Conservation (phyloP, 1,140 invertebrate species). For the Drosophila aff. region DNA sequence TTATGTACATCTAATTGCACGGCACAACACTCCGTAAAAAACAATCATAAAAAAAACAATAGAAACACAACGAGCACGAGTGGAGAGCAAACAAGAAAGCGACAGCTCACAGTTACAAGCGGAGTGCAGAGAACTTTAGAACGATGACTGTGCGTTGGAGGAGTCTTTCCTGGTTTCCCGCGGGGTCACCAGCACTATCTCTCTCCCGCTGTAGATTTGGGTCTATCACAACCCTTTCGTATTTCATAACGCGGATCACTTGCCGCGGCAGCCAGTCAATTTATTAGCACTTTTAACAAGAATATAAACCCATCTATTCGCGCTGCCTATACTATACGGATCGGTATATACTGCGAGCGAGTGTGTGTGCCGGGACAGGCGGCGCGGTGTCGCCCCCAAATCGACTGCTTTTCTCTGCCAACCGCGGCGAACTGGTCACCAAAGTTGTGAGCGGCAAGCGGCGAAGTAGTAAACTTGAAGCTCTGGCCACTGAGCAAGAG, state of each 20-base stretch:
- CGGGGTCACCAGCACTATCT: constrained; percentile 25
- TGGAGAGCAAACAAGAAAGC: constrained; percentile 31
- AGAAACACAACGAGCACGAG: constrained; percentile 19
- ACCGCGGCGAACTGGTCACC: constrained; percentile 31
- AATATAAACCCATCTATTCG: constrained; percentile 66
- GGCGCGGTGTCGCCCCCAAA: constrained; percentile 41
- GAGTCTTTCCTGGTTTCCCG: constrained; percentile 7
- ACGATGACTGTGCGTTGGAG: constrained; percentile 47
- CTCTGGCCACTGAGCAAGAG: constrained; percentile 14
- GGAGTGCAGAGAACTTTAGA: constrained; percentile 52
- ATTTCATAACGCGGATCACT: constrained; percentile 64
- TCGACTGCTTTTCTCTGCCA: constrained; percentile 36
- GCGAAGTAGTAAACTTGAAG: not conserved
- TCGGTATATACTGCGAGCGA: constrained; percentile 27
- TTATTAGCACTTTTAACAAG: constrained; percentile 80
- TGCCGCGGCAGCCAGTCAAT: constrained; percentile 66
- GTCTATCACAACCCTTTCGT: constrained; percentile 40
- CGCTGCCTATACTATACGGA: constrained; percentile 51
- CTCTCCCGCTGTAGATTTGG: constrained; percentile 12
- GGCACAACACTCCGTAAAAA: constrained; percentile 37
- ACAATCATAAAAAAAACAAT: constrained; percentile 17
- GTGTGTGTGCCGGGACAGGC: constrained; percentile 10
- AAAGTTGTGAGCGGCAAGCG: constrained; percentile 13
- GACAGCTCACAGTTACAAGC: constrained; percentile 38
- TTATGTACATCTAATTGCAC: constrained; percentile 62